Conservation (phyloP, 1,140 invertebrate species). For the Monomorium pharaonis region DNA sequence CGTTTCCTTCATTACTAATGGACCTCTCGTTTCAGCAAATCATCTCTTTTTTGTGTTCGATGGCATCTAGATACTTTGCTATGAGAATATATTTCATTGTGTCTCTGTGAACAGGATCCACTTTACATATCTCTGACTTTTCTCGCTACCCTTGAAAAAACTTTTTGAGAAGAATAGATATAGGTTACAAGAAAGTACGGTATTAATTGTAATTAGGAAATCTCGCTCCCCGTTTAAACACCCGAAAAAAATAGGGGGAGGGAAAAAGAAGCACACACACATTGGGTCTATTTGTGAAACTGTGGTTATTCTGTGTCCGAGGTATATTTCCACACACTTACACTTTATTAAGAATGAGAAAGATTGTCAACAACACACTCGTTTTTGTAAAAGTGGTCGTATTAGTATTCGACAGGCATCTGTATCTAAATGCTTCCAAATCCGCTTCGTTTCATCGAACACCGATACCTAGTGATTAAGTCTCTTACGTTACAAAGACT, state of each 20-base stretch:
- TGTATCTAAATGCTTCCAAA: constrained; percentile 71
- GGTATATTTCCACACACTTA: constrained; percentile 50
- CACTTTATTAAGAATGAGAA: constrained; percentile 48
- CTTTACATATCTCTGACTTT: constrained; percentile 56
- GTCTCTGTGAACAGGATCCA: constrained; percentile 52
- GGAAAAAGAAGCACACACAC: constrained; percentile 50
- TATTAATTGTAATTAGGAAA: constrained; percentile 56
- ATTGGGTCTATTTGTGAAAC: constrained; percentile 57
- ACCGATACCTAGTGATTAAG: constrained; percentile 68
- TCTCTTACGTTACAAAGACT: constrained; percentile 70
- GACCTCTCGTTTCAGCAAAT: constrained; percentile 72
- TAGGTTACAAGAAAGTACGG: constrained; percentile 57
- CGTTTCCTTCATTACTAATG: constrained; percentile 73
- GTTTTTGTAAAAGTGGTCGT: constrained; percentile 70
- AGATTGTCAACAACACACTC: constrained; percentile 47
- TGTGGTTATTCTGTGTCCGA: constrained; percentile 54
- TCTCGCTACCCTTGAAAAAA: constrained; percentile 50
- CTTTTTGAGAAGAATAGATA: constrained; percentile 53
- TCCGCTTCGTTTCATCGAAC: constrained; percentile 71
- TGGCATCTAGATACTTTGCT: constrained; percentile 71
- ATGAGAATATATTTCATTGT: constrained; percentile 66
- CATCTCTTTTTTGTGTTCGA: constrained; percentile 66
- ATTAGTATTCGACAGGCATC: constrained; percentile 65
- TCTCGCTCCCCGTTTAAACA: constrained; percentile 49
- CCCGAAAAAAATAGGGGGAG: constrained; percentile 11